Evolutionary conservation across 2,888 invertebrate genomes (phyloP).

Genomic region (Scaptomyza parva): DNA sequence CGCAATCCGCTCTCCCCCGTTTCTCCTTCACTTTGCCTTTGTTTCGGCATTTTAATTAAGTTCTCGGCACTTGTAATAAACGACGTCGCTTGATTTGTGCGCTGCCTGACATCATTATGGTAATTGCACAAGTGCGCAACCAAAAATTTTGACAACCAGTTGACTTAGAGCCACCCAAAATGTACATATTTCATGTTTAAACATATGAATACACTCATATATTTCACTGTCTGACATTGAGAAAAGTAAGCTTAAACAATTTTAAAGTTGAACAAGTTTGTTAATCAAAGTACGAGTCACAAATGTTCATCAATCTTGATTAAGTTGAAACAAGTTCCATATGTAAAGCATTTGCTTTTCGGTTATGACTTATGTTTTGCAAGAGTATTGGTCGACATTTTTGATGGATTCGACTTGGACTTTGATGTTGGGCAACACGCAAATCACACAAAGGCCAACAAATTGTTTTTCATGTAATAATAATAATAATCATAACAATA

Average conservation of each 20-base stretch:
- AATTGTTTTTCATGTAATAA: constrained; percentile 45
- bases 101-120: constrained; percentile 70
- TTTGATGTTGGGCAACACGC: constrained; percentile 10
- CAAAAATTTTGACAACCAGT: constrained; percentile 68
- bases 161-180: constrained; percentile 21
- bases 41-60: constrained; percentile 77
- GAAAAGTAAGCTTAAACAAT: too few relatives aligned
- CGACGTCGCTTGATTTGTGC: constrained; percentile 75
- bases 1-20: background rate
- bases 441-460: constrained; percentile 18
- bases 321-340: background rate
- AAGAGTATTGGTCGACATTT: constrained; percentile 32
- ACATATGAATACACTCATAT: background rate
- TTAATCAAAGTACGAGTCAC: too few relatives aligned
- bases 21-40: constrained; percentile 46
- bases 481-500: constrained; percentile 21
- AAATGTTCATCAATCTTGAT: background rate
- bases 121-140: constrained; percentile 64
- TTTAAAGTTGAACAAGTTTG: too few relatives aligned
- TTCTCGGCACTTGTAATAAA: constrained; percentile 81
- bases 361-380: background rate
- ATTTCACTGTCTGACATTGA: background rate
- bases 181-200: background rate
- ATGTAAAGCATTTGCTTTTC: background rate
- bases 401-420: constrained; percentile 39